These are phyloP conservation scores for Megalopta genalis DNA, from an alignment of 1,140 invertebrate species.

Conservation along the genomic window DNA sequence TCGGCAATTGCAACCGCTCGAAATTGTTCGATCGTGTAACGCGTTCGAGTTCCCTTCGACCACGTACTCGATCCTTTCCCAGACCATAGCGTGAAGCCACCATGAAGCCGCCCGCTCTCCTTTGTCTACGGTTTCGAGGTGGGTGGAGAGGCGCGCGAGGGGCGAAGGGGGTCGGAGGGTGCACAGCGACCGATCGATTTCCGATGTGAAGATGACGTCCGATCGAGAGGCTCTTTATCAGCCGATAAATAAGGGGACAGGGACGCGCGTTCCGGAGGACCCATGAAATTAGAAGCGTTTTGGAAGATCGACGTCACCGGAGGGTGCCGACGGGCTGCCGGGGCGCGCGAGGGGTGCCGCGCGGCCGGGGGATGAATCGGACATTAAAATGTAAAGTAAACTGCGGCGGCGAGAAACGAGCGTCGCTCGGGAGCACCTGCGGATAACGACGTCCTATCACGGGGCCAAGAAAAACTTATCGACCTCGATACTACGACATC, in stretches of 20 bases:
- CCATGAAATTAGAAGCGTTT: constrained; percentile 51
- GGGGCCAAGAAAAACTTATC: constrained; percentile 55
- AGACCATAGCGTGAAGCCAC: neutral
- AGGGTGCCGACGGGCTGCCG: neutral
- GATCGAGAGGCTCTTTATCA: neutral
- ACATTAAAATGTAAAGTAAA: constrained; percentile 62
- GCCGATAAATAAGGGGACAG: neutral
- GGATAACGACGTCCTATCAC: constrained; percentile 60
- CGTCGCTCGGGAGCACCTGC: constrained; percentile 51
- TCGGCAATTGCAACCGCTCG: neutral
- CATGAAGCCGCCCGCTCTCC: neutral
- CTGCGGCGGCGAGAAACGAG: constrained; percentile 41
- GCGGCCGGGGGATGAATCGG: neutral
- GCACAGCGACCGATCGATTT: neutral
- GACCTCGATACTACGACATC: constrained; percentile 46
- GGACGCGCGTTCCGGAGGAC: neutral
- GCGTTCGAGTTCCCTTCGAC: neutral
- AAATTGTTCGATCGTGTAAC: neutral
- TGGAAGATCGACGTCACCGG: constrained; percentile 12
- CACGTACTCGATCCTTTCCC: neutral
- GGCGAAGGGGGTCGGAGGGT: too few relatives aligned
- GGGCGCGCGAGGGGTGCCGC: neutral
- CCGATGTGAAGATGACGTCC: neutral
- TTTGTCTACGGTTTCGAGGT: too few relatives aligned
- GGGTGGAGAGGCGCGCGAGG: too few relatives aligned